phyloP scores from a whole-genome alignment of 2,797 vertebrate species.

The Emys orbicularis region DNA sequence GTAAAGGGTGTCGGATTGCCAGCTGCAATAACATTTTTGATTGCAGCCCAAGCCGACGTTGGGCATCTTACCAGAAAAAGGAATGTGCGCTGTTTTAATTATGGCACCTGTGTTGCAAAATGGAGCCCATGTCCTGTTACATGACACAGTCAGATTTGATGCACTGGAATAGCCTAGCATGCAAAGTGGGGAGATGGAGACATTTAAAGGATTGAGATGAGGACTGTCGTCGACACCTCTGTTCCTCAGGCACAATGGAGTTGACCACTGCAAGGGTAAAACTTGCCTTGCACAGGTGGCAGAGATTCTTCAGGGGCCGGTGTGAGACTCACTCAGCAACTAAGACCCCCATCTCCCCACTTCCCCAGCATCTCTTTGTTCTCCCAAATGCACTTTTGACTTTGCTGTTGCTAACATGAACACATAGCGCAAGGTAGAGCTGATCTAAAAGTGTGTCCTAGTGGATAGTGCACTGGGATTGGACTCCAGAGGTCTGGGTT shows the following conservation, averaged over 20 bases:
- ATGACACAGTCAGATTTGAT: fast-evolving
- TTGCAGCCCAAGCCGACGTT: constrained; percentile 68
- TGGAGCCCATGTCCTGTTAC: not conserved
- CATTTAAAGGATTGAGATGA: fast-evolving
- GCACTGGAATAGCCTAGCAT: not conserved
- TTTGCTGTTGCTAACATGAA: not conserved
- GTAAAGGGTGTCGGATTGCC: constrained; percentile 65
- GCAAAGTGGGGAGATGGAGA: constrained; percentile 2
- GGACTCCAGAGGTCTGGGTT: not conserved
- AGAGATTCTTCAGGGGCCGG: not conserved
- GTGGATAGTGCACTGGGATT: not conserved
- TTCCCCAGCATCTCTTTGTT: not conserved
- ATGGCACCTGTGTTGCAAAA: constrained; percentile 61
- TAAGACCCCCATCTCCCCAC: not conserved
- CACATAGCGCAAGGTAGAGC: too few species aligned
- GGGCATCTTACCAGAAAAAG: constrained; percentile 66
- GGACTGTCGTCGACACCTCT: not conserved
- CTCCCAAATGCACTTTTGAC: not conserved
- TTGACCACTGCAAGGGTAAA: not conserved
- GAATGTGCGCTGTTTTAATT: constrained; percentile 67
- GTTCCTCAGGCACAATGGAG: not conserved
- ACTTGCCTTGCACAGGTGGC: not conserved
- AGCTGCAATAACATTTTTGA: constrained; percentile 73
- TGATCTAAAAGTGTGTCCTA: too few species aligned
- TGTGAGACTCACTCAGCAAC: not conserved